Base-by-base conservation (phyloP, 2,888 invertebrate species). In the Leptothorax acervorum region DNA sequence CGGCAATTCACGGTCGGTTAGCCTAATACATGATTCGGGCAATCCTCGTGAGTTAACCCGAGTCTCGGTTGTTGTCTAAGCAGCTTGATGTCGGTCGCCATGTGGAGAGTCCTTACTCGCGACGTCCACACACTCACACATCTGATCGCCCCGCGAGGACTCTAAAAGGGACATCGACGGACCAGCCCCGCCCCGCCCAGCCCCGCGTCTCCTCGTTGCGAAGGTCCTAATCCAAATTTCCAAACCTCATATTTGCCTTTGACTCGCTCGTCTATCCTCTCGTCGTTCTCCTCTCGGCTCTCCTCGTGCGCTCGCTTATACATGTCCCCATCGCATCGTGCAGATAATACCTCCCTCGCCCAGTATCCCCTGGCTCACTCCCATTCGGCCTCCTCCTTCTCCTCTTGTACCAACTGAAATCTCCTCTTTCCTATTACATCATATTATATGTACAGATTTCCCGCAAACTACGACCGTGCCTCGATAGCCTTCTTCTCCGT, bases 171-270 rank as follows among this genome's bases (percentile, higher is more conserved):
- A 70, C 70, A 79, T 82, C 84, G 74, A 11, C 78, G 55, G 35
- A 51, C 39, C 79, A 48, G 35, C 53, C 15, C 23, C 48, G 53
- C 48, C 23, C 23, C 48, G 53, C 48, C 23, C 23, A 23, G 60
- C 0, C 6, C 35, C 23, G 23, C 23, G 23, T 70, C 70, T 60
- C 73, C 12, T 23, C 48, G n/a, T 28, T 9, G 15, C n/a, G 63
- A 60, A 51, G 65, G 62, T 78, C 87, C 90, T 92, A 92, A 93
- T 93, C 92, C 92, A 92, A 93, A 93, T 91, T 93, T 91, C 91
- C 90, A 89, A 93, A 91, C 88, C 88, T 90, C 90, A 86, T 83
- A 88, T 91, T 90, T 90, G 89, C 91, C 92, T 91, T 93, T 92
- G 92, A 92, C 88, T 83, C 82, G 83, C 70, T 74, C 78, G 73